phyloP scores from a whole-genome alignment of 2,113 vertebrate genomes.

The Rhizomys pruinosus region DNA sequence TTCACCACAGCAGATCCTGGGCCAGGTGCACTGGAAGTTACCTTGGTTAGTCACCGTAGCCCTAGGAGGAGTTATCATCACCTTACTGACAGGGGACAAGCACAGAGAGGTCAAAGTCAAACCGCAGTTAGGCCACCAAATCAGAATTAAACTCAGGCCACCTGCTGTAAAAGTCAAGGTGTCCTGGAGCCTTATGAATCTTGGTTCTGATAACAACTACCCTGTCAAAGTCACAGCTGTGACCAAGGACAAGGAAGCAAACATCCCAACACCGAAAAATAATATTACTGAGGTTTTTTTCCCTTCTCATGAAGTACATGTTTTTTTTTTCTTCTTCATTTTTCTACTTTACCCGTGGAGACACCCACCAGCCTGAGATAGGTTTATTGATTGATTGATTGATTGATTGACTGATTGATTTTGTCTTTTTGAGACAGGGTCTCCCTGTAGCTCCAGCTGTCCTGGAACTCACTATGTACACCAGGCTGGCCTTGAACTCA shows the following conservation, averaged over 20 bases:
- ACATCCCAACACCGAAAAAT: not conserved
- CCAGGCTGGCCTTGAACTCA: no score
- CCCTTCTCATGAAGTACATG: not conserved
- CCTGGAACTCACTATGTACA: no score
- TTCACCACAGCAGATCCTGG: not conserved
- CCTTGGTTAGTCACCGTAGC: not conserved
- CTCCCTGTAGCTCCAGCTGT: no score
- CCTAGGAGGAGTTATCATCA: not conserved
- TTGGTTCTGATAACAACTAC: not conserved
- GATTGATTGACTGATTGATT: no score
- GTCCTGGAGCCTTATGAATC: not conserved
- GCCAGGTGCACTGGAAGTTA: not conserved
- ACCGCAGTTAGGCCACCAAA: not conserved
- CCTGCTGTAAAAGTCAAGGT: not conserved
- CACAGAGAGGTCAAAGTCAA: not conserved
- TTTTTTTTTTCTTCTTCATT: not conserved
- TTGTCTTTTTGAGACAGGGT: no score
- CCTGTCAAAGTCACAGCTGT: not conserved
- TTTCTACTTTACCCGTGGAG: not conserved
- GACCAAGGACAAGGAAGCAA: slow-evolving; percentile 22
- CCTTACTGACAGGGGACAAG: not conserved
- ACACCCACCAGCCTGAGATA: not conserved
- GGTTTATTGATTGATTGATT: no score
- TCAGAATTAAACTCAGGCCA: not conserved
- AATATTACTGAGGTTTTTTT: not conserved